These are phyloP conservation scores for Aphyosemion australe DNA, from an alignment of 2,113 vertebrate genomes.

Conservation along the genomic window DNA sequence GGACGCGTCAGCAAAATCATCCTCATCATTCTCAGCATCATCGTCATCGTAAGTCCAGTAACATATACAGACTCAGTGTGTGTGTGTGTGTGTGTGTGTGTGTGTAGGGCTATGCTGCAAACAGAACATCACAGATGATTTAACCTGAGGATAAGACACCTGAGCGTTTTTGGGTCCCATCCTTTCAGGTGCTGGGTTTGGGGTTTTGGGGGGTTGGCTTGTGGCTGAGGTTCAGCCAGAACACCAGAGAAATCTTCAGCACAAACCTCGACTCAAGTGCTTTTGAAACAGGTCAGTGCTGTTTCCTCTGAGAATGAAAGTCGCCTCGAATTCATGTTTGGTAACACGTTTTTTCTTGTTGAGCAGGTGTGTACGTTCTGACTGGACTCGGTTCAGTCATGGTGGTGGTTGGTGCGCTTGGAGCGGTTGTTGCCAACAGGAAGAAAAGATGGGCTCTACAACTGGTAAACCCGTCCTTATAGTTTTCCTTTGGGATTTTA, in stretches of 20 bases:
- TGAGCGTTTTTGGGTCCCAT: background rate
- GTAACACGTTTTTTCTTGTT: too few species aligned
- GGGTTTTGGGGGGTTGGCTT: conserved; percentile 55
- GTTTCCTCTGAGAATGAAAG: background rate
- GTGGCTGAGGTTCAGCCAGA: conserved; percentile 55
- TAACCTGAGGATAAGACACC: too few species aligned
- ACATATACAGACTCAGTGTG: too few species aligned
- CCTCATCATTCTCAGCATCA: conserved; percentile 60
- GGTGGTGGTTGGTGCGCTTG: conserved; percentile 59
- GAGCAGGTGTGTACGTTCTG: conserved; percentile 61
- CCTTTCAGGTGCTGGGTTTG: conserved; percentile 49
- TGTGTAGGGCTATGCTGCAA: too few species aligned
- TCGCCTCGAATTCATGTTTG: background rate
- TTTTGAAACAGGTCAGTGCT: conserved; percentile 57
- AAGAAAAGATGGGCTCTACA: conserved; percentile 55
- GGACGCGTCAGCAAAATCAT: conserved; percentile 58
- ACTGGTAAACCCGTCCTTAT: conserved; percentile 63
- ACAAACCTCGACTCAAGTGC: conserved; percentile 29
- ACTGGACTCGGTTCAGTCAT: conserved; percentile 51
- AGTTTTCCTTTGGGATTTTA: background rate
- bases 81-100: too few species aligned
- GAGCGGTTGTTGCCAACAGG: conserved; percentile 59
- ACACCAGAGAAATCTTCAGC: conserved; percentile 52
- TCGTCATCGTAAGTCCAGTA: conserved; percentile 57
- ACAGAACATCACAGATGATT: too few species aligned